Base-by-base conservation (phyloP, 2,113 vertebrate species). In the Pangasianodon hypophthalmus region DNA sequence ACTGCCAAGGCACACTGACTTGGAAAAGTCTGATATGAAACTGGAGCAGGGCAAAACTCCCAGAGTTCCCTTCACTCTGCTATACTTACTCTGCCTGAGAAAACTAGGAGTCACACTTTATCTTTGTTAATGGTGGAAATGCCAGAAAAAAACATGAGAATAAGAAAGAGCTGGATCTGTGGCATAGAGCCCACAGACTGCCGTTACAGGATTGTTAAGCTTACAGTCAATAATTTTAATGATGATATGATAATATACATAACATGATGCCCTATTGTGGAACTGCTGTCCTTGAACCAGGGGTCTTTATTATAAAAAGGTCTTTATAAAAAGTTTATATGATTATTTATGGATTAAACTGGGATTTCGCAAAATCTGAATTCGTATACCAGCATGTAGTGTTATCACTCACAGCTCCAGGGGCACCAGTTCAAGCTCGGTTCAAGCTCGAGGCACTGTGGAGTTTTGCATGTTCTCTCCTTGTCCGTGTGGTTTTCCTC, bases 1-100 rank as follows among this genome's bases (percentile, higher is more conserved):
- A 9, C 69, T 92, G 89, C 90, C 91, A 93, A 75, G 24, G 85
- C 67, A 90, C 84, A 87, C 87, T 62, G 88, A 48, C 87, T 88
- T 84, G 87, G 71, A 85, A 87, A 73, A 88, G 84, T 88, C 89
- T 87, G 90, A 91, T 87, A 73, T 44, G 14, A 69, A 87, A 90
- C 80, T 85, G 86, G 58, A 75, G 80, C 87, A 88, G 62, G 64
- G 60, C 48, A 77, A 37, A 90, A 88, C 44, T 84, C 60, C 52
- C 88, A 87, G 37, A 85, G 60, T 58, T 73, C 29, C 64, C 46
- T 58, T 64, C 24, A 37, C 44, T 84, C 54, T 10, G 44, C 83
- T 84, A 58, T 80, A 77, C 86, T 88, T 91, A 88, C 81, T 84
- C 73, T 32, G 90, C 50, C 48, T 84, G 19, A 44, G 86, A 77